Base-by-base conservation (phyloP, 2,113 vertebrate genomes). In the Regulus satrapa region DNA sequence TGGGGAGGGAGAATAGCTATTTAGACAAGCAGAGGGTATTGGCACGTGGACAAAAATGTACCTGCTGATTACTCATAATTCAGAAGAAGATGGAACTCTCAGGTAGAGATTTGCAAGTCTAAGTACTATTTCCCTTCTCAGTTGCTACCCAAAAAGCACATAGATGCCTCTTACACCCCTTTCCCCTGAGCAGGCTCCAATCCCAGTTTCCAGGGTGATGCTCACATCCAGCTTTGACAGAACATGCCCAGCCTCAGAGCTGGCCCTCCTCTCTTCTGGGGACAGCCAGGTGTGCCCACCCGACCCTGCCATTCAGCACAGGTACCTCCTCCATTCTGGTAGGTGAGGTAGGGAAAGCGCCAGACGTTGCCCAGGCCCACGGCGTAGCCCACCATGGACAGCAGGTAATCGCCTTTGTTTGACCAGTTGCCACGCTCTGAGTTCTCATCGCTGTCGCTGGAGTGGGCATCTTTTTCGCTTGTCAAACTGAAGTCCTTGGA, bases 341-440 rank as follows among this genome's bases (percentile, higher is more conserved):
- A 99, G 49, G 99, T 98, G 92, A 99, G 97, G 89, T 99, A 99
- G 6, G 99, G 99, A 92, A 99, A 99, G 61, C 99, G 97, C 99
- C 99, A 99, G 48, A 99, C 98, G 25, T 99, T 99, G 62, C 99
- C 99, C 61, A 99, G 97, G 48, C 99, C 99, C 38, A 99, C 99
- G 14, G 99, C 99, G 4, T 99, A 99, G 92, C 99, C 99, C 41
- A 99, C 98, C 97, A 99, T 98, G 64, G 99, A 99, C 9, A 99
- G 98, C 83, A 99, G 98, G 88, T 99, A 99, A 61, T 99, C 99
- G 6, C 55, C 97, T 94, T 99, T 99, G 78, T 40, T 99, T 8
- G 98, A 97, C 99, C 99, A 99, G 97, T 99, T 99, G 18, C 98
- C 99, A 21, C 99, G 98, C 11, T 99, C 98, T 4, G 34, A 5